Evolutionary conservation across 2,797 vertebrate genomes (phyloP), one percentile per base, ranked within the genome.

Genomic region (Scarus forsteni): DNA sequence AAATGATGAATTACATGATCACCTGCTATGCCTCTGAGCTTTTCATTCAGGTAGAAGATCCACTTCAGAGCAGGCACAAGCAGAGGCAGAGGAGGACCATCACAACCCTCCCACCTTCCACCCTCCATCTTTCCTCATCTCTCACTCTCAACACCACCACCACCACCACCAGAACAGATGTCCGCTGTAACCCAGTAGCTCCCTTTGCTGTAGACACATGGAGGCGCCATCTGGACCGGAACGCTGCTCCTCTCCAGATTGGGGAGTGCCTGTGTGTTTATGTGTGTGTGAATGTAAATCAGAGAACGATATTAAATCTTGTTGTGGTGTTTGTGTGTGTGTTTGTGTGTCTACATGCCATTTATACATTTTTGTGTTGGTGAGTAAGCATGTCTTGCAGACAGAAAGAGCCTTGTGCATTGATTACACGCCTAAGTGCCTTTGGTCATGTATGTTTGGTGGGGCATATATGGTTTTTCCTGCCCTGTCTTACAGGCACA

Each of bases 101-200:
- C 38, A n/a, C n/a, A 10, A n/a, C 36, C 40, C 55, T 64, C 64
- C 71, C 75, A 69, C 76, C 46, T 13, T 68, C 65, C 82, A 75
- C 72, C 81, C 75, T 64, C 77, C 62, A 60, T 64, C 59, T 27
- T 73, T 63, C 71, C 79, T 76, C 86, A 76, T 77, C 85, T 74
- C 80, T 88, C 88, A 77, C 85, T 83, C 83, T 70, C 87, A 84
- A 78, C 86, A 91, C 88, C 83, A 85, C 85, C 89, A 86, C 86
- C 89, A 92, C 86, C 90, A 92, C 87, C 90, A 92, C 83, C 87
- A 89, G 92, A 95, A 92, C 94, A 95, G 94, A 95, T 94, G 93
- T 95, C 93, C 93, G 92, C 93, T 92, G 93, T 95, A 94, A 95
- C 94, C 93, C 93, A 94, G 93, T 89, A 93, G 93, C 93, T 94